Base-by-base conservation (phyloP, 2,797 vertebrate species). In the Denticeps clupeoides region DNA sequence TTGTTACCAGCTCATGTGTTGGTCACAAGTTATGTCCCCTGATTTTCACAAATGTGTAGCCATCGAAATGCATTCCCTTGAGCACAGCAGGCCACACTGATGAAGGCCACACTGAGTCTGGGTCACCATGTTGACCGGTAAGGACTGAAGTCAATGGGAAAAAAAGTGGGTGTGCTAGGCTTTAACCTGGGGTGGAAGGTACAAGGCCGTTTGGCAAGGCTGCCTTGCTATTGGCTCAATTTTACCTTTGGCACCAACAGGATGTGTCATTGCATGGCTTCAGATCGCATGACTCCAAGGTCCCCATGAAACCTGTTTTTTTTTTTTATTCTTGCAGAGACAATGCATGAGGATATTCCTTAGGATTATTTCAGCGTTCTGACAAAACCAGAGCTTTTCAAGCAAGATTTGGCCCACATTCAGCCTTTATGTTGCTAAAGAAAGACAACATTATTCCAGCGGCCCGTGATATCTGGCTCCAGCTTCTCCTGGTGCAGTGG, bases 81-180 rank as follows among this genome's bases (percentile, higher is more conserved):
- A 2, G 9, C 22, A 24, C 56, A 9, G 27, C 10, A 29, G 43
- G 16, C 41, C 13, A 45, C 40, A 40, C 4, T 11, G 37, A 56
- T 41, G 27, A 46, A 47, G 7, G 61, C 22, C 41, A 18, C 18
- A 45, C 51, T 53, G 53, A 50, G 46, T 57, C 49, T 25, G 43
- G n/a, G 32, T 10, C 13, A 42, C 25, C 55, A 18, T 47, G 13
- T 13, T 45, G 56, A 56, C 53, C 50, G 32, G 35, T 32, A 16
- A 18, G 22, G 50, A 49, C 15, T 22, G 45, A 51, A 42, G 38
- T 18, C 28, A 52, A 49, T 49, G 25, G 45, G 47, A 37, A 40
- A 15, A 49, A 24, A 35, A 25, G 26, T 22, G 41, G 55, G 29
- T 35, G 38, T 5, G 41, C 8, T 31, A 53, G 49, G 41, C 27